These are phyloP conservation scores for Orgyia antiqua DNA, from an alignment of 2,888 invertebrate genomes.

Conservation along the genomic window DNA sequence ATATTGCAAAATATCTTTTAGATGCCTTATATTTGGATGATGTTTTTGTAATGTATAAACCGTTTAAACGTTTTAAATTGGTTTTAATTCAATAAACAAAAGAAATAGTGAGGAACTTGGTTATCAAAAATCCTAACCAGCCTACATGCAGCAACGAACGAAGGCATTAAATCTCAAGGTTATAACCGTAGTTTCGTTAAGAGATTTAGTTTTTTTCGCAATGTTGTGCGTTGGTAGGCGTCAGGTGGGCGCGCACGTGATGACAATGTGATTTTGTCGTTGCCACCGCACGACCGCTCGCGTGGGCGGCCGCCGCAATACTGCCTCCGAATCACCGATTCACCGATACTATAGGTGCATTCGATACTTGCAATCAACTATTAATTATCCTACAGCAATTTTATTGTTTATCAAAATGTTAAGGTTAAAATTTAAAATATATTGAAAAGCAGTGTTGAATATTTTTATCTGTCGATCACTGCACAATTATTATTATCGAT, in stretches of 20 bases:
- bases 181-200: slow-evolving; percentile 54
- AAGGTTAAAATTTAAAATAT: slow-evolving; percentile 11
- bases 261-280: slow-evolving; percentile 44
- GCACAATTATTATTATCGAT: slow-evolving; percentile 33
- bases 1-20: no score
- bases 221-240: slow-evolving; percentile 67
- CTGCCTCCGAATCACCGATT: slow-evolving; percentile 28
- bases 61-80: no score
- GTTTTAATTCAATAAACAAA: no score
- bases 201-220: slow-evolving; percentile 72
- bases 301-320: slow-evolving; percentile 61
- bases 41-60: no score
- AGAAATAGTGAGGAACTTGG: no score
- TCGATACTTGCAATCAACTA: slow-evolving; percentile 28
- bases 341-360: slow-evolving; percentile 15
- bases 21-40: no score
- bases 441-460: slow-evolving; percentile 11
- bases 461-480: slow-evolving; percentile 31
- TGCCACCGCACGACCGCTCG: slow-evolving; percentile 53
- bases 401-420: slow-evolving; percentile 26
- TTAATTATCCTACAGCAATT: slow-evolving; percentile 31
- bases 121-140: no score
- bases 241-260: slow-evolving; percentile 74
- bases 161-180: slow-evolving; percentile 73
- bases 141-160: no score